These are phyloP conservation scores for Chrysolina americana DNA, from an alignment of 2,888 invertebrate genomes.

Conservation along the genomic window DNA sequence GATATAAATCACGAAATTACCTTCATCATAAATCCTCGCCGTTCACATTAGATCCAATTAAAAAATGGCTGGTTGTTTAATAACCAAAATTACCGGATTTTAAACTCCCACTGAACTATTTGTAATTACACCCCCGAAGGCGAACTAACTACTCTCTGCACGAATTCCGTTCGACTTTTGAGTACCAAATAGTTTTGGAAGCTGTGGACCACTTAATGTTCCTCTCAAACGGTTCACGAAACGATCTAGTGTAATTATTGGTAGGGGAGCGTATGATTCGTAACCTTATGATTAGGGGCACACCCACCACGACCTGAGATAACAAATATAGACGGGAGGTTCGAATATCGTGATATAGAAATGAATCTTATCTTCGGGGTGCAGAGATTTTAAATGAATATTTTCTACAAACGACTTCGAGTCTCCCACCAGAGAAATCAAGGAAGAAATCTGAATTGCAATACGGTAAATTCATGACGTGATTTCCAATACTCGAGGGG, in stretches of 20 bases:
- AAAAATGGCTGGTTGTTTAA: conserved; percentile 14
- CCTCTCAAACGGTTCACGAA: conserved; percentile 12
- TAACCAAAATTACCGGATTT: conserved; percentile 31
- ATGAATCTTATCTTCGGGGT: too few species aligned
- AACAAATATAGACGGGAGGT: not conserved
- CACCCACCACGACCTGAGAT: not conserved
- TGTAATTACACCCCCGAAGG: conserved; percentile 36
- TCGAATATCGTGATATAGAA: too few species aligned
- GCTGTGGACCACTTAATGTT: conserved; percentile 20
- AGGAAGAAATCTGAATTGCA: too few species aligned
- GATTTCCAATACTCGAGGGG: too few species aligned
- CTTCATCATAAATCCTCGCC: not conserved
- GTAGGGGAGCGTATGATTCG: conserved; percentile 2
- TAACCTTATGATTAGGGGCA: not conserved
- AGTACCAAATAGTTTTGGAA: conserved; percentile 15
- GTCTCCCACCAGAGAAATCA: too few species aligned
- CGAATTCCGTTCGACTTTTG: conserved; percentile 16
- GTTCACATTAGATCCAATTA: conserved; percentile 1
- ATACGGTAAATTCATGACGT: too few species aligned
- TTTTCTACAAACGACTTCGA: too few species aligned
- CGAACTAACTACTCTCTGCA: conserved; percentile 29
- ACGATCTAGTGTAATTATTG: conserved; percentile 1
- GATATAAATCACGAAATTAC: not conserved
- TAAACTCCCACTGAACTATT: conserved; percentile 40
- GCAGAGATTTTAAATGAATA: too few species aligned